These are phyloP conservation scores for Mythimna pallens DNA, from an alignment of 2,888 invertebrate species.

Conservation along the genomic window DNA sequence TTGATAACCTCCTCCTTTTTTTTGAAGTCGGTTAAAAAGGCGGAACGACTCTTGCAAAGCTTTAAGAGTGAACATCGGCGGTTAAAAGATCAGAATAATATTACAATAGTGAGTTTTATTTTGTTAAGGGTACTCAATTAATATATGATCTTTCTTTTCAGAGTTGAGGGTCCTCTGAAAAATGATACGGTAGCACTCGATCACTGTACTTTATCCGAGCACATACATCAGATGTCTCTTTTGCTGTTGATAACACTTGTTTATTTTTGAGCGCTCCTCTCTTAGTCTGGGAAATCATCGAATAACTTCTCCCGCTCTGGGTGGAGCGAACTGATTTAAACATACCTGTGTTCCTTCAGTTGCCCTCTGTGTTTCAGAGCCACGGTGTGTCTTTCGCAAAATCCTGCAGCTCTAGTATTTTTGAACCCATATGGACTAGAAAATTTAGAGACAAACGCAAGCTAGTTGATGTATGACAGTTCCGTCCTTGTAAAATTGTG, in stretches of 20 bases:
- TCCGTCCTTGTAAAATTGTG: too few relatives aligned
- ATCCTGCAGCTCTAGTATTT: too few relatives aligned
- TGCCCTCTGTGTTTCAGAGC: too few relatives aligned
- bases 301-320: too few relatives aligned
- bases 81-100: background rate
- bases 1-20: too few relatives aligned
- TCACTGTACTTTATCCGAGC: background rate
- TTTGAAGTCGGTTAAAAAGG: too few relatives aligned
- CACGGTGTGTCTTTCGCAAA: too few relatives aligned
- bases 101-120: background rate
- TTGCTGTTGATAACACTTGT: background rate
- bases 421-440: too few relatives aligned
- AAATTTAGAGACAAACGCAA: too few relatives aligned
- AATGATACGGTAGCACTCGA: background rate
- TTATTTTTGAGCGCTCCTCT: background rate
- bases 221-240: background rate
- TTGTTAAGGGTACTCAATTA: constrained; percentile 2
- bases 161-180: background rate
- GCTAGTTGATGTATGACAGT: too few relatives aligned
- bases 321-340: too few relatives aligned
- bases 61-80: background rate
- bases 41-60: background rate
- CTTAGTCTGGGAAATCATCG: background rate
- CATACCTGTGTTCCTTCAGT: too few relatives aligned
- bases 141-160: constrained; percentile 9